Evolutionary conservation across 2,797 vertebrate genomes (phyloP).

Genomic region (Protonibea diacanthus): DNA sequence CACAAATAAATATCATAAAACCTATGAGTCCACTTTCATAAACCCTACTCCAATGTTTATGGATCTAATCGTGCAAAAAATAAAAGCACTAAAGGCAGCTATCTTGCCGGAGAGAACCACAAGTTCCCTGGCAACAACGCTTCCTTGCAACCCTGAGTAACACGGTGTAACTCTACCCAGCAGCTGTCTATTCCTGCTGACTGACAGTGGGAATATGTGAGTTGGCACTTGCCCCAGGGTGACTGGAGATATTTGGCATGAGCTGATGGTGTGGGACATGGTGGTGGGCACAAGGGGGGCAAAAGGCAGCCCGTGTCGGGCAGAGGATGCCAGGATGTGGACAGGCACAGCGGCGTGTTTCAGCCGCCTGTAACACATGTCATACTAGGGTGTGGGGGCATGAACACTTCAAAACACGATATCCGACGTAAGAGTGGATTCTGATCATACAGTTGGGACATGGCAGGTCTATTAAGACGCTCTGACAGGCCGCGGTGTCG

Average conservation of each 20-base stretch:
- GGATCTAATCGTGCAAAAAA: conserved; percentile 7
- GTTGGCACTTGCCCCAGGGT: conserved; percentile 74
- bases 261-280: conserved; percentile 68
- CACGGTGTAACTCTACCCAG: conserved; percentile 73
- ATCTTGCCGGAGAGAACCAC: conserved; percentile 33
- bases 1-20: conserved; percentile 5
- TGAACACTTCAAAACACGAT: background rate
- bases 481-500: background rate
- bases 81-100: conserved; percentile 1
- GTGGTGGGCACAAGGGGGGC: conserved; percentile 56
- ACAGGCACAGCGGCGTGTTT: conserved; percentile 15
- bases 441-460: conserved; percentile 7
- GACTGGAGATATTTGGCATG: conserved; percentile 75
- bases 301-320: conserved; percentile 49
- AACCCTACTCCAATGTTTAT: background rate
- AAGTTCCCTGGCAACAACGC: conserved; percentile 69
- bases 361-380: conserved; percentile 32
- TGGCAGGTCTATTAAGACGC: conserved; percentile 1
- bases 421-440: background rate
- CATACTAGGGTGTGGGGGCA: background rate
- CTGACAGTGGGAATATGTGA: conserved; percentile 69
- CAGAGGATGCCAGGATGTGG: conserved; percentile 51
- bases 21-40: no score
- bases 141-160: conserved; percentile 58
- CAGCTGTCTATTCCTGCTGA: conserved; percentile 78